Base-by-base conservation (phyloP, 1,140 invertebrate species). In the Euglossa dilemma region DNA sequence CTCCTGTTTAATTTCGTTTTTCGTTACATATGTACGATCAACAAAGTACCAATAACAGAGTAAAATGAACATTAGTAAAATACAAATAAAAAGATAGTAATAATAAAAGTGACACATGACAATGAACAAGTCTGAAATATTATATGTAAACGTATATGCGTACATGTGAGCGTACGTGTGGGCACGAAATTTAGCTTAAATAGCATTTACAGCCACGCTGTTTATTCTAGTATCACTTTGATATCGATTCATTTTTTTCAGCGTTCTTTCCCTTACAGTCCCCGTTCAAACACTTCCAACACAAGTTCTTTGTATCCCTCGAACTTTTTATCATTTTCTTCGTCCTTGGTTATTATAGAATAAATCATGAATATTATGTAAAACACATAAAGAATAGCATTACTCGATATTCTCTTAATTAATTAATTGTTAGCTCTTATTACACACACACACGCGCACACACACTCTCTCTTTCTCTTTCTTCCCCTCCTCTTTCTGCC, bases 321-420 rank as follows among this genome's bases (percentile, higher is more conserved):
- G 80, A 7, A 9, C 64, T 25, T 82, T 85, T 90, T 91, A 92
- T 86, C 88, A 90, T 5, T 63, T n/a, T 18, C 52, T 50, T 90
- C 70, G 85, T 89, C 87, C 76, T 74, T 91, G 89, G 88, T 76
- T 87, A 64, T 87, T 25, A 92, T 85, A 90, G 89, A 88, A 88
- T 90, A 89, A 91, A 89, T 92, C 89, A 83, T 90, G 87, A 89
- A 91, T 91, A 90, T 89, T 76, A 92, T 83, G 86, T 89, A 89
- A 92, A 92, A 91, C 90, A 92, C 90, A 87, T 88, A 84, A 81
- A 89, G 88, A 90, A 90, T 87, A 91, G 90, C 89, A 86, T 91
- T 92, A 91, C 86, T 88, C 89, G 84, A 87, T 89, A 91, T 91
- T 69, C 76, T 83, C 84, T 90, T 87, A 91, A 87, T 84, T 88